phyloP scores from a whole-genome alignment of 2,113 vertebrate genomes.

The Columba livia region DNA sequence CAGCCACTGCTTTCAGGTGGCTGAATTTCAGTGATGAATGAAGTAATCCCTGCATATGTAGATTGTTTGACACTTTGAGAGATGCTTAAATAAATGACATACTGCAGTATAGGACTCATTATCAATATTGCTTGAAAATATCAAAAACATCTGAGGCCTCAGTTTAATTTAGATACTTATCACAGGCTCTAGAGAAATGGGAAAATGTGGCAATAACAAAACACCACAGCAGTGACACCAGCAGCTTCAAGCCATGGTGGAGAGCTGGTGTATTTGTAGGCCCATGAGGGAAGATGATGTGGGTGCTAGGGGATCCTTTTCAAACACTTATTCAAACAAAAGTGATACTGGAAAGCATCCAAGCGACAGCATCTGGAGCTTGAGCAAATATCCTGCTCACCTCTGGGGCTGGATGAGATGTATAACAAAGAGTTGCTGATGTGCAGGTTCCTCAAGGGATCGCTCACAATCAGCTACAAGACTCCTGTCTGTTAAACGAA shows the following conservation, averaged over 20 bases:
- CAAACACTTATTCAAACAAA: not conserved
- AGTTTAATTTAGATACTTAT: slow-evolving; percentile 25
- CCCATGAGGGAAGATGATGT: not conserved
- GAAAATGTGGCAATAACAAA: not conserved
- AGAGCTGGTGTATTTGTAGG: not conserved
- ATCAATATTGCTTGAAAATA: slow-evolving; percentile 14
- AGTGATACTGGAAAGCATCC: not conserved
- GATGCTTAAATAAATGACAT: not conserved
- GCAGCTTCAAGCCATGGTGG: not conserved
- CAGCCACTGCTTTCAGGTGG: not conserved
- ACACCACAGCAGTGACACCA: not conserved
- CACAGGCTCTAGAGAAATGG: not conserved
- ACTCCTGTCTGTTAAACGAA: not conserved
- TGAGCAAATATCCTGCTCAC: not conserved
- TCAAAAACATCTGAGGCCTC: not conserved
- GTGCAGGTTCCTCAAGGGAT: not conserved
- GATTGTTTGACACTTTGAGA: not conserved
- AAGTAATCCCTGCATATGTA: not conserved
- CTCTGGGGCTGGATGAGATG: not conserved
- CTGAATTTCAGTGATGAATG: not conserved
- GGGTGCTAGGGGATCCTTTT: not conserved
- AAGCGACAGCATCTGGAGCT: not conserved
- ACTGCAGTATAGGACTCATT: not conserved
- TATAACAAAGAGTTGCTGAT: not conserved
- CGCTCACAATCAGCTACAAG: not conserved